These are phyloP conservation scores for Aurelia aurita DNA, from an alignment of 30 jellyfish, hydroid and myxozoan species.

Conservation along the genomic window DNA sequence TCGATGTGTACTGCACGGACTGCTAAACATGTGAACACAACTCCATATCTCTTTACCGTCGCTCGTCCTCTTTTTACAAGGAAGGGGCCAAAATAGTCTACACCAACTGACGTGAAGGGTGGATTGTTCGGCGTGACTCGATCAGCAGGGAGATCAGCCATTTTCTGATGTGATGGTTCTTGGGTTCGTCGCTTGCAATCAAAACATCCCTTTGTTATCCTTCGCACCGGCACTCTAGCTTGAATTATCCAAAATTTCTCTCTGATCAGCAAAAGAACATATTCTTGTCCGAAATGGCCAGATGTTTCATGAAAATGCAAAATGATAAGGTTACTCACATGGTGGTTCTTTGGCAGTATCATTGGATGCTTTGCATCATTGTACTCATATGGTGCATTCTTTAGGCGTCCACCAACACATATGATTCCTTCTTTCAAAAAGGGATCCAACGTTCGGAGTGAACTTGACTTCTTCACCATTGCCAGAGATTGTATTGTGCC, in stretches of 20 bases:
- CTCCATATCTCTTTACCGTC: constrained; percentile 45
- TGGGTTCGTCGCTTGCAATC: constrained; percentile 34
- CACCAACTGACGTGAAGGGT: constrained; percentile 60
- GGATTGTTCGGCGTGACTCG: constrained; percentile 35
- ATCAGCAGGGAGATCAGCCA: constrained; percentile 54
- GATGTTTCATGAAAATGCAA: constrained; percentile 20
- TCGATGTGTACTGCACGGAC: constrained; percentile 61
- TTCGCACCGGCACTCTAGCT: constrained; percentile 40
- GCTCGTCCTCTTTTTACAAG: constrained; percentile 45
- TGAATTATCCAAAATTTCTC: constrained; percentile 52
- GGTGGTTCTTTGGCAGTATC: constrained; percentile 37
- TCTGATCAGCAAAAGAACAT: constrained; percentile 24
- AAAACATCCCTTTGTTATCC: constrained; percentile 17
- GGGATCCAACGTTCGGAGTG: constrained; percentile 24
- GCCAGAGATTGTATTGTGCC: neutral
- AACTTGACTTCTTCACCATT: neutral
- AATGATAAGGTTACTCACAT: constrained; percentile 24
- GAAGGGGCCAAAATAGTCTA: constrained; percentile 63
- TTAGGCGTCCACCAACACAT: constrained; percentile 37
- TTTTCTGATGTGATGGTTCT: constrained; percentile 45
- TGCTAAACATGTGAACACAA: constrained; percentile 42
- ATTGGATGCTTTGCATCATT: constrained; percentile 16
- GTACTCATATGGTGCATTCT: constrained; percentile 16
- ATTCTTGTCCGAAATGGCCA: constrained; percentile 32
- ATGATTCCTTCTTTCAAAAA: constrained; percentile 7